Conservation (phyloP, 1,140 invertebrate genomes). For the Heliothis virescens region DNA sequence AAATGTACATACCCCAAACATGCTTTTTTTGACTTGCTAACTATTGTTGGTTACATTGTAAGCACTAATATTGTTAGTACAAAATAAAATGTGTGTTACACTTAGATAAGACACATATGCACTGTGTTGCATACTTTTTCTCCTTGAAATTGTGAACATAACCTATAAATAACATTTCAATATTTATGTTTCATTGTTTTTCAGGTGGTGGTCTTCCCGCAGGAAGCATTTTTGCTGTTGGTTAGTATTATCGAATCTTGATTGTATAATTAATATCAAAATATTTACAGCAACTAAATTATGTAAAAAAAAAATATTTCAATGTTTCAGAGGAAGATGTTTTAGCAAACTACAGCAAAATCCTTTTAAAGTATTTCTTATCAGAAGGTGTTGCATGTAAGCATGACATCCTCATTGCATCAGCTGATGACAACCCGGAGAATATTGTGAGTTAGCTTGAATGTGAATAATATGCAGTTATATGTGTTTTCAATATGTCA, state of each 20-base stretch:
- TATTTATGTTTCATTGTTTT: conserved; percentile 53
- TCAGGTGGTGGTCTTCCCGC: conserved; percentile 87
- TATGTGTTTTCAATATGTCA: too few species aligned
- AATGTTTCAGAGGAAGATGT: conserved; percentile 91
- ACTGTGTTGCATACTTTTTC: too few species aligned
- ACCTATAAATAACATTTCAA: neutral
- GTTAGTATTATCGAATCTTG: conserved; percentile 68
- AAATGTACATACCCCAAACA: too few species aligned
- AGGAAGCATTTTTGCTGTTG: conserved; percentile 86
- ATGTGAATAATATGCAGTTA: too few species aligned
- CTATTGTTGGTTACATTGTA: too few species aligned
- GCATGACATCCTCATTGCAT: conserved; percentile 91
- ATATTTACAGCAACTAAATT: neutral
- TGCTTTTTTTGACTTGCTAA: too few species aligned
- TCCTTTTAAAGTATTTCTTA: conserved; percentile 93
- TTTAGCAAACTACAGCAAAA: conserved; percentile 90
- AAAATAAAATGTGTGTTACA: too few species aligned
- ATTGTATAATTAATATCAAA: neutral
- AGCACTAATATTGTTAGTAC: too few species aligned
- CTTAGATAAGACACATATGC: too few species aligned
- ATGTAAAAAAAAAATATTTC: neutral
- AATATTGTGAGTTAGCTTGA: conserved; percentile 89
- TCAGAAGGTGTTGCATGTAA: conserved; percentile 92
- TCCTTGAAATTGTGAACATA: neutral
- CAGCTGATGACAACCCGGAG: conserved; percentile 89